Conservation (phyloP, 2,113 vertebrate species). For the Elephas maximus region DNA sequence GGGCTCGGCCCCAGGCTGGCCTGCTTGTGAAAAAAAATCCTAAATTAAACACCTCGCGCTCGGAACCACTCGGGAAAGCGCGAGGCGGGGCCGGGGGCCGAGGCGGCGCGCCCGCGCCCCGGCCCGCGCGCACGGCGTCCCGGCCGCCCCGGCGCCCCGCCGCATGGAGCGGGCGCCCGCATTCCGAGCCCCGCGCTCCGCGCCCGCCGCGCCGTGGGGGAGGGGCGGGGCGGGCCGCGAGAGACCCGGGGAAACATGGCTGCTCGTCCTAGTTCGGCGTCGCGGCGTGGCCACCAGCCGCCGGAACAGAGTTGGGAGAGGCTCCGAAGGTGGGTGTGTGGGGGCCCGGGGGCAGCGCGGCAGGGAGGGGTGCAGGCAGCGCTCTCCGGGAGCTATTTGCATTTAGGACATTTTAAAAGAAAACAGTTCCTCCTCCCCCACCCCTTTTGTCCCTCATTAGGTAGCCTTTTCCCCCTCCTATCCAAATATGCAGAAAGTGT, state of each 20-base stretch:
- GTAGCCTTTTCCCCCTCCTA: constrained; percentile 54
- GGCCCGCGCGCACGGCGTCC: background rate
- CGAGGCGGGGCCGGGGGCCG: background rate
- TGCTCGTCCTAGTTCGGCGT: constrained; percentile 86
- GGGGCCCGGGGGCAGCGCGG: background rate
- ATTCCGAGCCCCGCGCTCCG: constrained; percentile 30
- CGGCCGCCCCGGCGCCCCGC: background rate
- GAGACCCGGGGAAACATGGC: constrained; percentile 87
- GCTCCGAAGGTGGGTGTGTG: constrained; percentile 73
- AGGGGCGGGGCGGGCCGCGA: constrained; percentile 75
- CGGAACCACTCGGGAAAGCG: background rate
- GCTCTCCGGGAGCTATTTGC: constrained; percentile 14
- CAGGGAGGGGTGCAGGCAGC: constrained; percentile 47
- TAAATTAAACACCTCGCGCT: background rate
- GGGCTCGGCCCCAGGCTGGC: background rate
- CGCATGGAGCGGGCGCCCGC: constrained; percentile 36
- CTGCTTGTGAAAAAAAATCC: background rate
- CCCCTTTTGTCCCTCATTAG: constrained; percentile 83
- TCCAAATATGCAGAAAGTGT: constrained; percentile 28
- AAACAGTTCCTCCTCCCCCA: constrained; percentile 78
- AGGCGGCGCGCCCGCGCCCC: background rate
- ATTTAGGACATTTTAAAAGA: constrained; percentile 31
- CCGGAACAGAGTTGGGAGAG: constrained; percentile 73
- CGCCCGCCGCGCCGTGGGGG: constrained; percentile 70
- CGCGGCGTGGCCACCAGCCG: constrained; percentile 76